Conservation (phyloP, 2,797 vertebrate species). For the Menidia menidia region DNA sequence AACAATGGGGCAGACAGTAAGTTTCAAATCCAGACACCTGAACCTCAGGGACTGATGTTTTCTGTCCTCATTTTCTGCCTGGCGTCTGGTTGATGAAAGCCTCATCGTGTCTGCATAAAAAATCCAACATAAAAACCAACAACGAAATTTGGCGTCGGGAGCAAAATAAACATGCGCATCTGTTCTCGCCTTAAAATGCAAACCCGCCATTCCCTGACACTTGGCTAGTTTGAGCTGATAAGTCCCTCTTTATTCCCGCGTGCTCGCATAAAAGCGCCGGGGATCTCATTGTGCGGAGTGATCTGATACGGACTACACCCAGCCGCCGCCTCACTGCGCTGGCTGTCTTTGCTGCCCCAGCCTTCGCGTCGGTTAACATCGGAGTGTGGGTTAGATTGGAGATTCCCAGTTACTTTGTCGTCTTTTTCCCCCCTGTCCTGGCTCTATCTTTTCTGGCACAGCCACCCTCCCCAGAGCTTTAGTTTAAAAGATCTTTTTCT, state of each 20-base stretch:
- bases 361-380: constrained; percentile 68
- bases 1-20: too few species aligned
- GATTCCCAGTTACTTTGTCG: constrained; percentile 58
- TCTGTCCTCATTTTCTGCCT: too few species aligned
- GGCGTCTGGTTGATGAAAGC: too few species aligned
- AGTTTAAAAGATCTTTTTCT: constrained; percentile 15
- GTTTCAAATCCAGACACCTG: too few species aligned
- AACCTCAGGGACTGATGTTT: too few species aligned
- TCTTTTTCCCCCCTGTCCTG: constrained; percentile 12
- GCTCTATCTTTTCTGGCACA: constrained; percentile 25
- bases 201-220: too few species aligned
- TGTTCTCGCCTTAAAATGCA: too few species aligned
- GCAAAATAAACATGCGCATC: too few species aligned
- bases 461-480: constrained; percentile 32
- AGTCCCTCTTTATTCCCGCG: constrained; percentile 67
- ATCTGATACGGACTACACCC: constrained; percentile 87
- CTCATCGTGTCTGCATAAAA: too few species aligned
- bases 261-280: constrained; percentile 65
- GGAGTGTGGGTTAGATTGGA: constrained; percentile 71
- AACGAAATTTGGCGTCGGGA: too few species aligned
- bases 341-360: constrained; percentile 82
- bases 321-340: constrained; percentile 81
- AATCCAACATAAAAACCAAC: too few species aligned
- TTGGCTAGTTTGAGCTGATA: constrained; percentile 27
- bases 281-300: constrained; percentile 80